phyloP scores from a whole-genome alignment of 2,797 vertebrate species.

The Ceryle rudis region DNA sequence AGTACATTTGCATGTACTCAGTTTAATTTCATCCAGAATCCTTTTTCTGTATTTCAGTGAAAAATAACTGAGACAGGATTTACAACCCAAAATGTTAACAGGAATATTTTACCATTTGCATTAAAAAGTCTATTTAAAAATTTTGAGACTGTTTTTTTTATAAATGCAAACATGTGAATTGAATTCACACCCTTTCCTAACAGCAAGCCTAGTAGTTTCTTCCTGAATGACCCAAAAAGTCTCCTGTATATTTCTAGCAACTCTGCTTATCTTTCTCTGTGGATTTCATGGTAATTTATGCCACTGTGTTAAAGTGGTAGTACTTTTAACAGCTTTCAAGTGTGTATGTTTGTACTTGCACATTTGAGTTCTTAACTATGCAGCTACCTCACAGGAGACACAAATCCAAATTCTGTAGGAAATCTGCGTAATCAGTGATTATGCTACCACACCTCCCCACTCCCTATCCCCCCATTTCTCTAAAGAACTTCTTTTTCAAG shows the following conservation, averaged over 20 bases:
- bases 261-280: background rate
- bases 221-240: background rate
- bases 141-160: background rate
- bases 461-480: background rate
- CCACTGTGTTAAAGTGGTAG: background rate
- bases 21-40: background rate
- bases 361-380: background rate
- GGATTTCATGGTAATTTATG: background rate
- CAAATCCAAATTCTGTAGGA: background rate
- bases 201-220: background rate
- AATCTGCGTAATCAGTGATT: background rate
- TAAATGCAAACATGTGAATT: background rate
- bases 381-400: background rate
- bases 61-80: background rate
- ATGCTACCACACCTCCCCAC: background rate
- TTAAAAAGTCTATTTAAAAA: background rate
- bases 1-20: background rate
- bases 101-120: background rate
- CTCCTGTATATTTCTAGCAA: background rate
- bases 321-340: background rate
- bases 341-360: background rate
- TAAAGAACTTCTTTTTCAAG: constrained; percentile 10
- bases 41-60: background rate
- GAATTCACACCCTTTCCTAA: background rate
- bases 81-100: background rate